Evolutionary conservation across 2,113 vertebrate genomes (phyloP), one percentile per base, ranked within the genome.

Genomic region (Aplodontia rufa): DNA sequence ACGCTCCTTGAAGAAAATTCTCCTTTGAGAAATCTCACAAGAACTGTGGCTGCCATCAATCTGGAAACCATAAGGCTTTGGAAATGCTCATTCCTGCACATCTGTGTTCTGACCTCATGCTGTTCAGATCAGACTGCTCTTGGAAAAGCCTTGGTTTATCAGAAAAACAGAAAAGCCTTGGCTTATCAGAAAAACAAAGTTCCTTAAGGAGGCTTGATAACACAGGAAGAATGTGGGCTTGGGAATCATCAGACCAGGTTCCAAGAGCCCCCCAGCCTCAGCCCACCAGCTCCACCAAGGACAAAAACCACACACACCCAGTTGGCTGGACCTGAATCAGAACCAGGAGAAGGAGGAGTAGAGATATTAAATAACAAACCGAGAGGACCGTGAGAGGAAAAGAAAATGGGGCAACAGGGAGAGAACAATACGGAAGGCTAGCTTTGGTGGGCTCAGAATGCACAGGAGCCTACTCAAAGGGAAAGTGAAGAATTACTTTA

Each of bases 31-130:
- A 81, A 64, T 58, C 84, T 64, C 55, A 45, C 0, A 6, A 76
- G 91, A 75, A 66, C 51, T 2, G 7, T 84, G 90, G 69, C 76
- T 37, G 37, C 32, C 6, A 0, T 14, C 80, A 86, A 69, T 87
- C 76, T 93, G 76, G 96, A 93, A 95, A 91, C 71, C 62, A 92
- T 10, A 79, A 68, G 16, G 30, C 64, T 72, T 87, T 95, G 87
- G 90, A 96, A 95, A 64, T 14, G 17, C 13, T 93, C 16, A 2
- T 14, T 81, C 74, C 72, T 90, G 68, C 72, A 96, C 96, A 95
- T 97, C 94, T 96, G 94, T 68, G 86, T 94, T 66, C 80, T 96
- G 90, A 96, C 79, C 89, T 96, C 93, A 87, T 5, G 1, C 68
- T 90, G 42, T 80, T 96, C 82, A 26, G 81, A 85, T 74, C 88